These are phyloP conservation scores for Virgularia gustaviana DNA, from an alignment of 92 coral and sea anemone species.

Conservation along the genomic window DNA sequence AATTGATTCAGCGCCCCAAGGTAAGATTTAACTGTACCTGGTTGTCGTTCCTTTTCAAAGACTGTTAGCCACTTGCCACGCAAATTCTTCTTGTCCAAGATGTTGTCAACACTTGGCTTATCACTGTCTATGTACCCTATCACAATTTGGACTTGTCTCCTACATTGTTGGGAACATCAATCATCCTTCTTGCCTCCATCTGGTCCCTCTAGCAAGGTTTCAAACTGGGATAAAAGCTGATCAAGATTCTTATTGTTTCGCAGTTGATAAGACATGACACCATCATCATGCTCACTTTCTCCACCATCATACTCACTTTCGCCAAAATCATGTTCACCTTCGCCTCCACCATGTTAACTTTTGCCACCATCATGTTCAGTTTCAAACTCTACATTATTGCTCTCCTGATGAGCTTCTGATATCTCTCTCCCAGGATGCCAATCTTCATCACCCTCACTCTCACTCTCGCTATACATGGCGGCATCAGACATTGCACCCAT, in stretches of 20 bases:
- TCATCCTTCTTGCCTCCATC: constrained; percentile 50
- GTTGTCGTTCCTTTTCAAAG: constrained; percentile 38
- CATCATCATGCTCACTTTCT: neutral
- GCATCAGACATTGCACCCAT: neutral
- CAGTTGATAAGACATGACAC: too few relatives aligned
- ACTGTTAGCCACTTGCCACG: constrained; percentile 42
- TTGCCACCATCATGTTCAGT: neutral
- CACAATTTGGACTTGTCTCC: constrained; percentile 36
- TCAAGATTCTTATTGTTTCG: neutral
- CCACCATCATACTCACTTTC: neutral
- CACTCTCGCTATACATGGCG: too few relatives aligned
- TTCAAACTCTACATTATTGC: neutral
- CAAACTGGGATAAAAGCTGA: constrained; percentile 17
- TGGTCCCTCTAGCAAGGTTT: constrained; percentile 47
- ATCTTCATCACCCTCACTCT: neutral
- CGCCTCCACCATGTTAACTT: neutral
- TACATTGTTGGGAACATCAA: constrained; percentile 40
- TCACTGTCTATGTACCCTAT: constrained; percentile 37
- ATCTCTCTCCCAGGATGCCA: neutral
- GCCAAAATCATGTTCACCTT: too few relatives aligned
- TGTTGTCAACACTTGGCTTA: constrained; percentile 17
- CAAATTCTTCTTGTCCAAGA: constrained; percentile 29
- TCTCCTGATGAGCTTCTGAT: neutral
- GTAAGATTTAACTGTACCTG: constrained; percentile 51
- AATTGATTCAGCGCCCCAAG: constrained; percentile 34